phyloP scores from a whole-genome alignment of 2,797 vertebrate genomes.

The Myotis pilosus region DNA sequence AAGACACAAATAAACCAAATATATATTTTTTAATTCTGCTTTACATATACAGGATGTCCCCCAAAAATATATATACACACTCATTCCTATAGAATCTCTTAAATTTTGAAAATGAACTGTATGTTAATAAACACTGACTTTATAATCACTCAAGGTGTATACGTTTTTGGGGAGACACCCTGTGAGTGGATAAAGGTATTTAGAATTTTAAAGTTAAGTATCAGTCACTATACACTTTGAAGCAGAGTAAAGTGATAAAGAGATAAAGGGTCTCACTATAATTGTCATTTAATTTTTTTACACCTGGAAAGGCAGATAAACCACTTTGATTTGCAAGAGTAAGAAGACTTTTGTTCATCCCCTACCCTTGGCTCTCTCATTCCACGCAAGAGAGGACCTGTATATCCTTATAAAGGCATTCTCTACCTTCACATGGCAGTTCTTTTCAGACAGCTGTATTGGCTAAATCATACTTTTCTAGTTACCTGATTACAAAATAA shows the following conservation, averaged over 20 bases:
- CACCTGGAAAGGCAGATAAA: background rate
- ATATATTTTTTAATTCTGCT: background rate
- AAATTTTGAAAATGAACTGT: background rate
- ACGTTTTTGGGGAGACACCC: background rate
- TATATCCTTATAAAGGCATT: background rate
- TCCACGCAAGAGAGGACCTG: background rate
- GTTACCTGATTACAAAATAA: conserved; percentile 5
- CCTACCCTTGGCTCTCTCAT: background rate
- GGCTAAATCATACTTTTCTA: conserved; percentile 26
- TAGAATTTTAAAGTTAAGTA: conserved; percentile 6
- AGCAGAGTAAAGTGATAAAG: background rate
- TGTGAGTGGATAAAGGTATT: conserved; percentile 51
- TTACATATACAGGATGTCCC: background rate
- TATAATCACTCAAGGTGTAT: background rate
- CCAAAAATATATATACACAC: background rate
- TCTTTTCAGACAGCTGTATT: background rate
- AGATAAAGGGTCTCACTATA: background rate
- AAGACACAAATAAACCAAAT: conserved; percentile 54
- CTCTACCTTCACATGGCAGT: background rate
- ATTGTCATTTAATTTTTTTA: conserved; percentile 20
- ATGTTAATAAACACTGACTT: background rate
- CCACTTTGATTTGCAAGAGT: background rate
- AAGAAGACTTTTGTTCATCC: background rate
- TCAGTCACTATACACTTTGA: background rate
- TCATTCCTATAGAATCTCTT: background rate